Evolutionary conservation across 2,113 vertebrate genomes (phyloP), one percentile per base, ranked within the genome.

Genomic region (Sialia sialis): DNA sequence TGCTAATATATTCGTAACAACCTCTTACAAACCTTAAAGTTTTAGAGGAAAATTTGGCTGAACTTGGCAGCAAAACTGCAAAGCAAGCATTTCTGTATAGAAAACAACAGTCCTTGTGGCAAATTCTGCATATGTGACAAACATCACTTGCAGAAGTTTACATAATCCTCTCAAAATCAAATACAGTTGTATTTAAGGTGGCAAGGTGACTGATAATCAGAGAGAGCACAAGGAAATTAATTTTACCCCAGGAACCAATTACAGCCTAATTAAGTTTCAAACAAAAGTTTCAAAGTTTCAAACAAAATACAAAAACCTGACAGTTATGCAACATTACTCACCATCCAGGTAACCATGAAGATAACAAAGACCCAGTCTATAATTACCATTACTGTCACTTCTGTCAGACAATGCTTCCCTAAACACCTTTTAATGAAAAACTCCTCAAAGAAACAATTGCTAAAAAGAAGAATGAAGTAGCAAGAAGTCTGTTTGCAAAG

Each of bases 201-300:
- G 20, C 26, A 88, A 92, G n/a, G 48, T 64, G 49, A 25, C 41
- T 67, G 29, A 75, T 48, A 64, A 51, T 43, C 60, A 64, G 48
- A 64, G 9, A 75, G 26, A 94, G 70, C 25, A 63, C 21, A 54
- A 69, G 59, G 26, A 79, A 89, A 89, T 75, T 52, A 72, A 52
- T 96, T 91, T 81, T 75, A 91, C 30, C n/a, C 41, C 34, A 41
- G 76, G 39, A 95, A 69, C 10, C 51, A 80, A 84, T 93, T 92
- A 74, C 55, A 81, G 48, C 16, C 63, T 94, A 94, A 92, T 5
- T 72, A 49, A 6, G 32, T 16, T 32, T n/a, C n/a, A n/a, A n/a
- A n/a, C n/a, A n/a, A n/a, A n/a, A n/a, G n/a, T n/a, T n/a, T n/a
- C n/a, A n/a, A 89, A 60, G 20, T 69, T 93, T 92, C 51, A 86